Evolutionary conservation across 2,888 invertebrate species (phyloP).

Genomic region (Acanthoscelides obtectus): DNA sequence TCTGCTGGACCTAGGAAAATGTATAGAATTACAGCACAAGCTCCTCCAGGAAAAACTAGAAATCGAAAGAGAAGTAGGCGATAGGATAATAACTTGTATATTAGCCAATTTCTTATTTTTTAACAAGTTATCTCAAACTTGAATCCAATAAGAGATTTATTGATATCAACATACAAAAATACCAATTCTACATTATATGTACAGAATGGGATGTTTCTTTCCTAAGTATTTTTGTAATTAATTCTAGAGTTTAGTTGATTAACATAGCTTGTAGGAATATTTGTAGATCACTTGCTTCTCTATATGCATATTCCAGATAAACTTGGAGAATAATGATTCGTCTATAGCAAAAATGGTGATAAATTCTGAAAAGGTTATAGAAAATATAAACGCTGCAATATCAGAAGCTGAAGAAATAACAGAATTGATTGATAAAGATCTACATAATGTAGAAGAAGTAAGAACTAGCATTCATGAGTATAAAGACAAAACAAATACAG

Average conservation of each 20-base stretch:
- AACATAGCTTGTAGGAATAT: too few species aligned
- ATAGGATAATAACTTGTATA: not conserved
- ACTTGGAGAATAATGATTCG: slow-evolving; percentile 56
- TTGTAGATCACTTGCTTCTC: too few species aligned
- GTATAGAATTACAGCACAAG: slow-evolving; percentile 47
- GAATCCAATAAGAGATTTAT: too few species aligned
- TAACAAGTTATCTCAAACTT: too few species aligned
- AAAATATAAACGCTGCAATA: slow-evolving; percentile 49
- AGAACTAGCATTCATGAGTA: slow-evolving; percentile 55
- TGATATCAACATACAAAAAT: too few species aligned
- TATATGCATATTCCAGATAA: slow-evolving; percentile 39
- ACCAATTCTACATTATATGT: too few species aligned
- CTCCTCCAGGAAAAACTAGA: slow-evolving; percentile 44
- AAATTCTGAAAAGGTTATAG: slow-evolving; percentile 50
- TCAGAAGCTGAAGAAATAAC: slow-evolving; percentile 47
- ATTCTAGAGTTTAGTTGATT: too few species aligned
- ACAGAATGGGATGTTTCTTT: too few species aligned
- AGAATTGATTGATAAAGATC: slow-evolving; percentile 47
- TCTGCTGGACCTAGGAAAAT: slow-evolving; percentile 52
- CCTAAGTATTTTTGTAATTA: too few species aligned
- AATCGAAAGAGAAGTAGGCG: slow-evolving; percentile 47
- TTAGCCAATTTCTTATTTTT: slow-evolving; percentile 3
- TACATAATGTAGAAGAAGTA: slow-evolving; percentile 48
- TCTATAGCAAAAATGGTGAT: slow-evolving; percentile 54
- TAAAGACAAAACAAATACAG: slow-evolving; percentile 52